These are phyloP conservation scores for Drosophila fungiperda DNA, from an alignment of 2,888 invertebrate species.

Conservation along the genomic window DNA sequence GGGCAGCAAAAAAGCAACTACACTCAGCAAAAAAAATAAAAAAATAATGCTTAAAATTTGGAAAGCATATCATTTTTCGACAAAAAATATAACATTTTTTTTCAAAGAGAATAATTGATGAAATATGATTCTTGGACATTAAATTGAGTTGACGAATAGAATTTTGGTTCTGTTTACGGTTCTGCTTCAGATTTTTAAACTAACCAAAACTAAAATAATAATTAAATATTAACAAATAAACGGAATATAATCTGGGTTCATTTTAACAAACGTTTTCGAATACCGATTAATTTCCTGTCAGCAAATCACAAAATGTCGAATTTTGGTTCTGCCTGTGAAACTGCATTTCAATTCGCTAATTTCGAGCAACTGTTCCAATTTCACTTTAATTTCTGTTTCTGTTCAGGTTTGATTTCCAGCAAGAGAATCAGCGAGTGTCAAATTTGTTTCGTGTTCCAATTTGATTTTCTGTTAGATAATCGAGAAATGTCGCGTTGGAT, in stretches of 20 bases:
- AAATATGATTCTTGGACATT: neutral
- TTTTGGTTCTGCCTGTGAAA: neutral
- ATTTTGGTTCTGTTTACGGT: too few species aligned
- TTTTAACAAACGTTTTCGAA: neutral
- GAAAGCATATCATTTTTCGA: too few species aligned
- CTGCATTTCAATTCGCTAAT: neutral
- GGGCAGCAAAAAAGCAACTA: neutral
- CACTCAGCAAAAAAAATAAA: neutral
- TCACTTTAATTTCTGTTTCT: neutral
- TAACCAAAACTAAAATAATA: too few species aligned
- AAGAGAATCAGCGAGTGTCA: neutral
- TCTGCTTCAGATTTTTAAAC: too few species aligned
- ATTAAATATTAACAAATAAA: too few species aligned
- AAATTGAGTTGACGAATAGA: neutral
- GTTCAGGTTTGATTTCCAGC: neutral
- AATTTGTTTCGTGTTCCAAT: neutral
- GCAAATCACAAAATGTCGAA: fast-evolving
- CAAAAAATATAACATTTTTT: too few species aligned
- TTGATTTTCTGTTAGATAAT: neutral
- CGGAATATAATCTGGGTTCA: too few species aligned
- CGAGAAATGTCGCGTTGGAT: neutral
- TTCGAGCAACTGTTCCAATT: too few species aligned
- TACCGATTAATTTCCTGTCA: neutral
- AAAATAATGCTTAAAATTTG: neutral
- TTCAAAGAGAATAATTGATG: neutral